Base-by-base conservation (phyloP, 2,113 vertebrate species). In the Okapia johnstoni region DNA sequence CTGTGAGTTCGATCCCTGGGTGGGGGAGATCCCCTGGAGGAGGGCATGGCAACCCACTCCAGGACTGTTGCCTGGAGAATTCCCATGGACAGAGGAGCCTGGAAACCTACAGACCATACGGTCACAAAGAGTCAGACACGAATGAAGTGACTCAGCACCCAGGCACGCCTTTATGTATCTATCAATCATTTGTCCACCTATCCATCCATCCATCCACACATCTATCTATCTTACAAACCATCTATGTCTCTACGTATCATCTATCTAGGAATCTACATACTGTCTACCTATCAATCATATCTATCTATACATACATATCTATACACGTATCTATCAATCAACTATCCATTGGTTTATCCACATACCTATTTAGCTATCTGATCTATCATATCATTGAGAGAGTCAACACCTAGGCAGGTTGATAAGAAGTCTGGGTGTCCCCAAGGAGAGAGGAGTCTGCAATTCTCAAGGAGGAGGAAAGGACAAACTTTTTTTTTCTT, bases 111-210 rank as follows among this genome's bases (percentile, higher is more conserved):
- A 66, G 63, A 66, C 8, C 4, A 1, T 11, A 21, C 33, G 33
- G 8, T 36, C 63, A 3, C 17, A 36, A 66, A 66, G 16, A n/a
- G 63, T 5, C 4, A 0, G 63, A 66, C 33, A 66, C 0, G 17
- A 36, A 19, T 66, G n/a, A 36, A 70, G 63, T 21, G 63, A 36
- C 17, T 70, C 36, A 21, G 63, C 30, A 17, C 7, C 4, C n/a
- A 70, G n/a, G n/a, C n/a, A 11, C 0, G 4, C 4, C 8, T 36
- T n/a, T 21, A 36, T 21, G 63, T 28, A 26, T 26, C 40, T 16
- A 30, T 19, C 43, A n/a, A 5, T 4, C 7, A 40, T 52, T 8
- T 17, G 5, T 46, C 60, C 6, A 30, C 21, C 25, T 7, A 2
- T 12, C 8, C 14, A 8, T 63, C 77, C 16, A 14, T 21, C 17